These are phyloP conservation scores for Pseudorhombus dupliciocellatus DNA, from an alignment of 2,113 vertebrate species.

Conservation along the genomic window DNA sequence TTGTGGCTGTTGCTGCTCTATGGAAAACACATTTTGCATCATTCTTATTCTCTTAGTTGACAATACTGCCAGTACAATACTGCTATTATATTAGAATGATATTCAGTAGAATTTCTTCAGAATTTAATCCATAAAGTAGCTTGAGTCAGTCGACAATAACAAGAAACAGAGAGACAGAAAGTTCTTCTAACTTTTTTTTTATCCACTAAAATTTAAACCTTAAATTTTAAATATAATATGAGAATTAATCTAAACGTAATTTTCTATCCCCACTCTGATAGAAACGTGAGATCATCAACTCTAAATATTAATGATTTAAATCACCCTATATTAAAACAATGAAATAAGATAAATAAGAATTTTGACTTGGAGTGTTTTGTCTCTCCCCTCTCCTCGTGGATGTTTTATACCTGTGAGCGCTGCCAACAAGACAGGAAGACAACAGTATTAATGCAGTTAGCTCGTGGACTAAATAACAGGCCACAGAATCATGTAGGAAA, in stretches of 20 bases:
- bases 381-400: background rate
- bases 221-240: no score
- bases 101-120: background rate
- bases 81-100: background rate
- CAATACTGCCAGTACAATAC: background rate
- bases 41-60: background rate
- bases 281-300: no score
- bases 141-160: background rate
- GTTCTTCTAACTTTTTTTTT: no score
- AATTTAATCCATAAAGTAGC: background rate
- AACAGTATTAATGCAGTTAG: background rate
- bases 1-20: no score
- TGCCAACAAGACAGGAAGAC: background rate
- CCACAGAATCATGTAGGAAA: conserved; percentile 15
- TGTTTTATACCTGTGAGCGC: background rate
- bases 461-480: background rate
- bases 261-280: no score
- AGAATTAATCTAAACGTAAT: no score
- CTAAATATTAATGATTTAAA: no score
- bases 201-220: no score
- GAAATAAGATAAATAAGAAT: background rate
- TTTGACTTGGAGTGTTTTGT: background rate
- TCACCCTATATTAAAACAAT: no score
- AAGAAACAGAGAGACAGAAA: no score
- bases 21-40: no score